Base-by-base conservation (phyloP, 23 tunicate genomes). In the Botrylloides violaceus region DNA sequence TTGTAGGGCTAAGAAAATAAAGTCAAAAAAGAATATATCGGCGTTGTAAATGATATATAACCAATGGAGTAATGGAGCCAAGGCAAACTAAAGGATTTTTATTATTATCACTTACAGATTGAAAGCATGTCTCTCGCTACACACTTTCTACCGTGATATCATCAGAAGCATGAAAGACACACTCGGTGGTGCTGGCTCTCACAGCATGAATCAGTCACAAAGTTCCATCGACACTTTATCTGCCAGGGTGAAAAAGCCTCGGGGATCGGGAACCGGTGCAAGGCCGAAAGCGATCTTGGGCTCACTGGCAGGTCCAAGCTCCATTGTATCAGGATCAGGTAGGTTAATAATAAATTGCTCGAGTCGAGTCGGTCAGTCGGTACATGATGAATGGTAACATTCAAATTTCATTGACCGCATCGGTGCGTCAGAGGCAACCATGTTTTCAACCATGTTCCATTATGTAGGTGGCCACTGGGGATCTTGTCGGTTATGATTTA, bases 241-340 rank as follows among this genome's bases (percentile, higher is more conserved):
- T 1, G 49, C 79, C 22, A 71, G 60, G 23, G 29, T 70, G 24
- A 71, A 68, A 36, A 68, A 36, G 28, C 56, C 57, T 4, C 22
- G 74, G 26, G 74, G 74, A 38, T 63, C 70, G 32, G 70, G 70
- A 25, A 63, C 70, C 29, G 74, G 81, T 23, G 59, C 82, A 9
- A 80, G 74, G 66, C 35, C 49, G 9, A 68, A 68, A 68, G 58
- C 59, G 22, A 39, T 37, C 6, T 22, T 37, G 24, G 58, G 58
- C 6, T 39, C 58, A 4, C 29, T 80, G 39, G 72, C 84, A 0
- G 86, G 82, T 31, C 70, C 94, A 3, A 78, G 82, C 32, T 87
- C 95, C 7, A 84, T 87, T 33, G 82, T 87, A 23, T 87, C 94
- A 32, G 84, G 94, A 34, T 85, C 94, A 38, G 94, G 94, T 68